Conservation (phyloP, 2,113 vertebrate genomes). For the Dolichotis patagonum region DNA sequence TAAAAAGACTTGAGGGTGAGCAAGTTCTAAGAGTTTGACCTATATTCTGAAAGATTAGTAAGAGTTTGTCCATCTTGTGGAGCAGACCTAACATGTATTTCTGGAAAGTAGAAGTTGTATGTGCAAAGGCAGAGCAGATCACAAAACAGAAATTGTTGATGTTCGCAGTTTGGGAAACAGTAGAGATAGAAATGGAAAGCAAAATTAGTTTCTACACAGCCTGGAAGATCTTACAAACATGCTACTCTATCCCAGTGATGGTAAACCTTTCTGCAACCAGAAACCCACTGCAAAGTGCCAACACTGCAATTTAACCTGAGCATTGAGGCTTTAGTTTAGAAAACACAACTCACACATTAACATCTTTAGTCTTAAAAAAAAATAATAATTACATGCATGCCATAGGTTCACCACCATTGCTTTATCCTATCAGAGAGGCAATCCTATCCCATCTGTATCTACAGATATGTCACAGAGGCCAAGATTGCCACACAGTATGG, state of each 20-base stretch:
- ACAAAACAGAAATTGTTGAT: not conserved
- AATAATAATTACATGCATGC: not conserved
- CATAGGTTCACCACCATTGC: not conserved
- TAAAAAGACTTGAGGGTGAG: not conserved
- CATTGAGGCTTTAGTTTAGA: not conserved
- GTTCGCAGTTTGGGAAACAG: not conserved
- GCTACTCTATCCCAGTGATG: not conserved
- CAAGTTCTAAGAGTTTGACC: not conserved
- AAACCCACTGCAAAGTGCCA: not conserved
- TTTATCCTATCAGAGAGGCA: not conserved
- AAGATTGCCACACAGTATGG: not conserved
- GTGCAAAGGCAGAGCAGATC: not conserved
- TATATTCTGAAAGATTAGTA: constrained; percentile 18
- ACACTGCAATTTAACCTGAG: not conserved
- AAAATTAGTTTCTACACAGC: not conserved
- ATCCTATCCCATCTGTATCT: not conserved
- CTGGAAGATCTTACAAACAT: not conserved
- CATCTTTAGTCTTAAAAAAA: not conserved
- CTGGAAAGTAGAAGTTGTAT: constrained; percentile 14
- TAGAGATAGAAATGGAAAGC: not conserved
- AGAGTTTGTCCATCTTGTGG: not conserved
- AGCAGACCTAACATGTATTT: not conserved
- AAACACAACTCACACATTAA: not conserved
- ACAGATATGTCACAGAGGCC: not conserved
- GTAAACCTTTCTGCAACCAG: not conserved